A percentile compares a stretch with the other conserved stretches of the same genome.
Conservation (phyloP, 2,888 invertebrate genomes). For the Drymonia ruficornis region DNA sequence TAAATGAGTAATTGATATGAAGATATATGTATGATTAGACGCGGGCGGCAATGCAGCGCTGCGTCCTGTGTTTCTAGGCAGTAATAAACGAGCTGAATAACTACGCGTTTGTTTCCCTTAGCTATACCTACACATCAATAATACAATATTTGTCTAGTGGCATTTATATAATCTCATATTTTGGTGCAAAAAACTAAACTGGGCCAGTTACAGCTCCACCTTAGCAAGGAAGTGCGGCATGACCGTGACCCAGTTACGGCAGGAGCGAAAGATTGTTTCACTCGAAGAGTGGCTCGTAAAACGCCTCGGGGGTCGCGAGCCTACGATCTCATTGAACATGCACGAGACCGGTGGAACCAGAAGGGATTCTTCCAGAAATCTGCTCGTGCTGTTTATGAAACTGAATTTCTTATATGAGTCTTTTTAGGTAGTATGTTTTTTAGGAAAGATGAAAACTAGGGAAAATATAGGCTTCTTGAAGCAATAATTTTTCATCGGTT, state of each 20-base stretch:
- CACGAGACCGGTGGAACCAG: background rate
- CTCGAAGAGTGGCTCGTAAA: slow-evolving; percentile 11
- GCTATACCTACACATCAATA: too few species aligned
- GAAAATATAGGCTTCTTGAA: too few species aligned
- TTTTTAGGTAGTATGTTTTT: background rate
- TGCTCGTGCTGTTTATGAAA: background rate
- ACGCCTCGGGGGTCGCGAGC: background rate
- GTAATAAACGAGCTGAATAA: too few species aligned
- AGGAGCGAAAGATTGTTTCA: slow-evolving; percentile 6
- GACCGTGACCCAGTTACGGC: slow-evolving; percentile 3
- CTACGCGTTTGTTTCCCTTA: too few species aligned
- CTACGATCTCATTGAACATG: slow-evolving; percentile 4
- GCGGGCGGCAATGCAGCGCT: too few species aligned
- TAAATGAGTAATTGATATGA: too few species aligned
- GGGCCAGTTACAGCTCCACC: background rate
- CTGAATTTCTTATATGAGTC: background rate
- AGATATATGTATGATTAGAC: too few species aligned
- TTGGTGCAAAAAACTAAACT: too few species aligned
- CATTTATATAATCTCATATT: background rate
- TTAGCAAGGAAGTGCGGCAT: background rate
- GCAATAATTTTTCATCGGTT: too few species aligned
- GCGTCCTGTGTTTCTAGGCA: too few species aligned
- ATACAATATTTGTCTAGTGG: too few species aligned
- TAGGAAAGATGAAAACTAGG: too few species aligned
- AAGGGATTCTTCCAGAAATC: background rate